These are phyloP conservation scores for Cosmorhoe ocellata DNA, from an alignment of 2,888 invertebrate species.

Conservation along the genomic window DNA sequence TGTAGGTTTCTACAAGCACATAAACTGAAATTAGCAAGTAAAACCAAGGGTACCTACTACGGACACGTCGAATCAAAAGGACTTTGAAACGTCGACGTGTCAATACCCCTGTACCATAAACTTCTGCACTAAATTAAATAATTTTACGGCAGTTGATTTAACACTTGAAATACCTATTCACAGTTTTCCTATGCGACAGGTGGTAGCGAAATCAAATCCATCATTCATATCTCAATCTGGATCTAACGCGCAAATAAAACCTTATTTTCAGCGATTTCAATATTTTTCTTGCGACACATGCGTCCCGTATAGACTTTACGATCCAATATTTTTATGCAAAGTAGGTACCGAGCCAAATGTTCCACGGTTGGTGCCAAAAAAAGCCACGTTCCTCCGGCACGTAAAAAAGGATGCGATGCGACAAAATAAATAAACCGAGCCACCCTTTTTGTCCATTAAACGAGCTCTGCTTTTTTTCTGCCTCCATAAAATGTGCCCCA, in stretches of 20 bases:
- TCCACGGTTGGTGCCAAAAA: constrained; percentile 68
- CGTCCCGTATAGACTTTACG: constrained; percentile 73
- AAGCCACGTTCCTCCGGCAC: constrained; percentile 75
- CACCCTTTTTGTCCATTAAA: constrained; percentile 83
- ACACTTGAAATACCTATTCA: background rate
- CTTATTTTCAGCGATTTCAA: constrained; percentile 64
- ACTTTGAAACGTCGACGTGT: no score
- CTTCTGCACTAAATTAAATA: no score
- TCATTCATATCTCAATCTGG: constrained; percentile 66
- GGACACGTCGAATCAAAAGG: no score
- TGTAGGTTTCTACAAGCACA: background rate
- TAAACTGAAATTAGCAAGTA: background rate
- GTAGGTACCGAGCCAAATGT: constrained; percentile 79
- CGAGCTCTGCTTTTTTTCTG: constrained; percentile 72
- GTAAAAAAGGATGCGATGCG: constrained; percentile 82
- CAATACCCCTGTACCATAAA: no score
- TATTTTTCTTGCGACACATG: constrained; percentile 71
- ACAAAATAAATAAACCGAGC: constrained; percentile 80
- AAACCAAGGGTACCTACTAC: no score
- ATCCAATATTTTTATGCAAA: constrained; percentile 81
- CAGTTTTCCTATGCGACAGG: constrained; percentile 38
- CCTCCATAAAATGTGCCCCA: constrained; percentile 81
- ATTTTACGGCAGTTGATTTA: no score
- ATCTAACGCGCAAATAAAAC: constrained; percentile 61
- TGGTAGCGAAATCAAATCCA: constrained; percentile 52